Conservation (phyloP, 2,888 invertebrate species). For the Atethmia centrago region DNA sequence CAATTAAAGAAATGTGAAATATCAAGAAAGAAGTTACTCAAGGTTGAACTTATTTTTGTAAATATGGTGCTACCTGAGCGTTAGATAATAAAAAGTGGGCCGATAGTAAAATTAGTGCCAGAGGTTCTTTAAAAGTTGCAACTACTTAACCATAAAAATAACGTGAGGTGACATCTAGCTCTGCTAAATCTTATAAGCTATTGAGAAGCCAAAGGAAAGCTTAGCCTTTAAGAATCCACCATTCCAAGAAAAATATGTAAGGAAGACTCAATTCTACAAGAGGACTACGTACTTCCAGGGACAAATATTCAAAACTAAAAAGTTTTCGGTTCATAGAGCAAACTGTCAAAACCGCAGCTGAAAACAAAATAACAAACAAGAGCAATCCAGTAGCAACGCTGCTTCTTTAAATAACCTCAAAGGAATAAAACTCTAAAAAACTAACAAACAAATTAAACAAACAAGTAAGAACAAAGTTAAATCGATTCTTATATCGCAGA, state of each 20-base stretch:
- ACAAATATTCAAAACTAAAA: neutral
- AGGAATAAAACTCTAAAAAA: conserved; percentile 29
- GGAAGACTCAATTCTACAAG: neutral
- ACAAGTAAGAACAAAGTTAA: conserved; percentile 61
- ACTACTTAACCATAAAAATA: neutral
- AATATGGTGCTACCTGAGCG: conserved; percentile 2
- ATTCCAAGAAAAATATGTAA: neutral
- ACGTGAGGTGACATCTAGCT: no score
- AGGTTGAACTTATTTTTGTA: conserved; percentile 5
- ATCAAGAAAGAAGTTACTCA: conserved; percentile 12
- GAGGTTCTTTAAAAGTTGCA: neutral
- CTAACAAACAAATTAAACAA: conserved; percentile 51
- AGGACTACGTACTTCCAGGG: neutral
- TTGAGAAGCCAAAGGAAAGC: neutral
- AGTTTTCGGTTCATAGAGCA: neutral
- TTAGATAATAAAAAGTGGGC: neutral
- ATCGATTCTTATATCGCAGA: conserved; percentile 76
- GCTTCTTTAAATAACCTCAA: conserved; percentile 24
- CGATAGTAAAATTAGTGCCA: neutral
- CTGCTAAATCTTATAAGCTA: no score
- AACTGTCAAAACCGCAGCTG: neutral
- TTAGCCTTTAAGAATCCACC: neutral
- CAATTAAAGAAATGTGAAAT: conserved; percentile 30
- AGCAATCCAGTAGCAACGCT: conserved; percentile 18
- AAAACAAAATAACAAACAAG: neutral